Evolutionary conservation across 2,113 vertebrate genomes (phyloP).

Genomic region (Phylloscopus trochiloides): DNA sequence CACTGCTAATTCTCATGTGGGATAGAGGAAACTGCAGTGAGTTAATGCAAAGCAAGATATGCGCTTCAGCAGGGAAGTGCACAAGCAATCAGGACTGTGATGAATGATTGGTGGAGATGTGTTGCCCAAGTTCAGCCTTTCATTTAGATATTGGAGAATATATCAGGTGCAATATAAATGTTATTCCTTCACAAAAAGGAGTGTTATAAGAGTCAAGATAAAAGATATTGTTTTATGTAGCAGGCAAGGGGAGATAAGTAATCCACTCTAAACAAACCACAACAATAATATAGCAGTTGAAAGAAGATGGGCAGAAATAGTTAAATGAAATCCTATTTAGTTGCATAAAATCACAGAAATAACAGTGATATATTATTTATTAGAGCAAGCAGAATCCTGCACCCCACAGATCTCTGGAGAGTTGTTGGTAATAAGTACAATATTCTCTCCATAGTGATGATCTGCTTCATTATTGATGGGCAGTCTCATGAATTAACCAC

Average conservation of each 20-base stretch:
- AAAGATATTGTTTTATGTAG: not conserved
- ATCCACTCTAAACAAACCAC: not conserved
- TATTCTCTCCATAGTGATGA: not conserved
- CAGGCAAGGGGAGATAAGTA: not conserved
- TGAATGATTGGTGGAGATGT: not conserved
- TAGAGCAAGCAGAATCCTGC: not conserved
- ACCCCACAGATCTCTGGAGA: not conserved
- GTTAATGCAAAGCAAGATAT: not conserved
- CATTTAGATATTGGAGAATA: not conserved
- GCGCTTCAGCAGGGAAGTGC: not conserved
- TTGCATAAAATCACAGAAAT: not conserved
- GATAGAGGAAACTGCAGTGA: not conserved
- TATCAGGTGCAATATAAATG: not conserved
- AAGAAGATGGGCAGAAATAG: not conserved
- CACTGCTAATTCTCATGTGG: not conserved
- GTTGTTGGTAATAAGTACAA: not conserved
- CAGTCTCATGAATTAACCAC: not conserved
- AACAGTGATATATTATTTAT: constrained; percentile 17
- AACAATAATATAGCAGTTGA: not conserved
- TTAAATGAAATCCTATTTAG: not conserved
- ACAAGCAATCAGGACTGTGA: not conserved
- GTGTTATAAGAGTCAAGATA: not conserved
- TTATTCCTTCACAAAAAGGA: not conserved
- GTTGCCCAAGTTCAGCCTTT: constrained; percentile 5
- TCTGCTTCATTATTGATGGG: constrained; percentile 22